Evolutionary conservation across 2,888 invertebrate species (phyloP), one percentile per base, ranked within the genome.

Genomic region (Eristalis intricaria): DNA sequence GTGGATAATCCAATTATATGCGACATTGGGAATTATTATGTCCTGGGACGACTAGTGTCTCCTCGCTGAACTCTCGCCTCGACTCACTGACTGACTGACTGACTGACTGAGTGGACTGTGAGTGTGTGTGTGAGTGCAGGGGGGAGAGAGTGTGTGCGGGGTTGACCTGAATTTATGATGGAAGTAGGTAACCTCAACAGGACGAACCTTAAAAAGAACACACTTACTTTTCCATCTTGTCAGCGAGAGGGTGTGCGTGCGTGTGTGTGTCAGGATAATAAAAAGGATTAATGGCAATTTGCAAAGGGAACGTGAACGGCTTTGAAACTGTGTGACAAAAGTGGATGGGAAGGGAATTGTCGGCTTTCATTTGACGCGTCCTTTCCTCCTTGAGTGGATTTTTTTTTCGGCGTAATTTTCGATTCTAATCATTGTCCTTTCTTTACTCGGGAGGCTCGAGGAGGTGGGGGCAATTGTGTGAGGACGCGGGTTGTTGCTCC

Each of bases 1-100:
- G 74, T 69, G 74, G 74, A 74, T 80, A 74, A 80, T 80, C 79
- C 79, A 80, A 80, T 80, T 73, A 73, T 68, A 80, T 73, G 65
- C 38, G 66, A 73, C 79, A 74, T 74, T 80, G 68, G 38, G 50
- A 80, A 66, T 61, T 63, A 63, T 68, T 63, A 22, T 35, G 60
- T 60, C 60, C 60, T 60, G 23, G 15, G 23, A 23, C 60, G n/a
- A n/a, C n/a, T n/a, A n/a, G n/a, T 58, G 60, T 50, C 15, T 1
- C 15, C 50, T n/a, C 19, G n/a, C 50, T 50, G n/a, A 32, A 4
- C 32, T 26, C 26, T 26, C 26, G 26, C 26, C 26, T 26, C 26
- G 26, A 1, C 26, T 26, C 3, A 26, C 26, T 26, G 26, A 26
- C 26, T 26, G 26, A 26, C 26, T 26, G 26, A 26, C 2, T 26